Base-by-base conservation (phyloP, 2,888 invertebrate genomes). In the Eupithecia subfuscata region DNA sequence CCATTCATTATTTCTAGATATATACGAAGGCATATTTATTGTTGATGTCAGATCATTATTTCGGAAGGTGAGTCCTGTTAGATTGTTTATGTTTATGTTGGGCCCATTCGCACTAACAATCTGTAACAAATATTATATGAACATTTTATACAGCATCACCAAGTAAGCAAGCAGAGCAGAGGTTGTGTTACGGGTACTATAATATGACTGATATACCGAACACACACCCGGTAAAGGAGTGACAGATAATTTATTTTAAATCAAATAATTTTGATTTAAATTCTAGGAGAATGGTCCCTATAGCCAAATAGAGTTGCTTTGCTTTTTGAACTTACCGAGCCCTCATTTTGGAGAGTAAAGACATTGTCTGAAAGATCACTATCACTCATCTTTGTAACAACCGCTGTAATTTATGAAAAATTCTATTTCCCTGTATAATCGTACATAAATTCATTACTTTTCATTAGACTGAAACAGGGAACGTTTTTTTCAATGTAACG, bases 91-190 rank as follows among this genome's bases (percentile, higher is more conserved):
- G 69, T 89, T 88, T 73, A 84, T 82, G 60, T 88, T 87, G 9
- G 91, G 91, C 2, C 92, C 91, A 73, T 84, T 88, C 1, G 85
- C 88, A 80, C 84, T 84, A 12, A 90, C 80, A 63, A 81, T 86
- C 93, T 92, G 86, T 75, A 90, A 89, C 52, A 2, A 60, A 43
- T 37, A 34, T 14, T 12, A 40, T n/a, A 52, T 52, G 18, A 2
- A 18, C 16, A 34, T 16, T 18, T 63, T 63, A 63, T 30, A 34
- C 25, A 25, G 14, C 60, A 60, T 12, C 7, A 22, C 60, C 5
- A 56, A 8, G 18, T 34, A 18, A 34, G 18, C 8, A 64, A 64
- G 18, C 16, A n/a, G n/a, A n/a, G n/a, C n/a, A 30, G 16, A 22
- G 12, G 12, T 60, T 22, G 60, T 60, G 22, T 5, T 11, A 25